A percentile compares a stretch with the other conserved stretches of the same genome.
Evolutionary conservation across 2,113 vertebrate species (phyloP).

Genomic region (Charadrius vociferus): DNA sequence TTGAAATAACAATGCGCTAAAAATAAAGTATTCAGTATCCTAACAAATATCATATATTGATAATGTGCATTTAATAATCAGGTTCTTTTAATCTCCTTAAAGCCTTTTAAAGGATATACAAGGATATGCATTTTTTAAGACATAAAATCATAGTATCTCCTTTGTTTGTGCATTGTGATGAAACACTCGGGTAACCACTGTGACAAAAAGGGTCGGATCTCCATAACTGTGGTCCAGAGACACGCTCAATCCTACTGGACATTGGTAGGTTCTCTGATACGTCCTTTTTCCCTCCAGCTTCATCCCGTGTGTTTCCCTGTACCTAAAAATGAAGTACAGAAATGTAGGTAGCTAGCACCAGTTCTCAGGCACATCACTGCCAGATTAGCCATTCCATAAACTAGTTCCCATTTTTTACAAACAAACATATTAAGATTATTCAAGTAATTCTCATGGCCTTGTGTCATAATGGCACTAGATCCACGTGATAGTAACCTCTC

Average conservation of each 20-base stretch:
- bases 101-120: neutral
- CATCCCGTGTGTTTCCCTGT: neutral
- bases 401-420: neutral
- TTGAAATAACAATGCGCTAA: neutral
- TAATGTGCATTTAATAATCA: neutral
- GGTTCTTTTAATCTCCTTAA: neutral
- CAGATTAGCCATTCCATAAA: neutral
- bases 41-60: neutral
- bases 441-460: neutral
- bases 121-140: neutral
- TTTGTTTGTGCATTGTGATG: neutral
- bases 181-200: neutral
- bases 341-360: neutral
- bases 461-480: neutral
- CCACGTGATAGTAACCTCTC: neutral
- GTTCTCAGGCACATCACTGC: neutral
- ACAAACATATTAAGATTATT: neutral
- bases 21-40: neutral
- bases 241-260: fast-evolving
- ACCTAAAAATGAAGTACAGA: neutral
- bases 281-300: neutral
- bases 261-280: neutral
- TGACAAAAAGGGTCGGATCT: neutral
- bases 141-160: neutral
- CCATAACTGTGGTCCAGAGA: neutral